Conservation (phyloP, 2,113 vertebrate genomes). For the Athene noctua region DNA sequence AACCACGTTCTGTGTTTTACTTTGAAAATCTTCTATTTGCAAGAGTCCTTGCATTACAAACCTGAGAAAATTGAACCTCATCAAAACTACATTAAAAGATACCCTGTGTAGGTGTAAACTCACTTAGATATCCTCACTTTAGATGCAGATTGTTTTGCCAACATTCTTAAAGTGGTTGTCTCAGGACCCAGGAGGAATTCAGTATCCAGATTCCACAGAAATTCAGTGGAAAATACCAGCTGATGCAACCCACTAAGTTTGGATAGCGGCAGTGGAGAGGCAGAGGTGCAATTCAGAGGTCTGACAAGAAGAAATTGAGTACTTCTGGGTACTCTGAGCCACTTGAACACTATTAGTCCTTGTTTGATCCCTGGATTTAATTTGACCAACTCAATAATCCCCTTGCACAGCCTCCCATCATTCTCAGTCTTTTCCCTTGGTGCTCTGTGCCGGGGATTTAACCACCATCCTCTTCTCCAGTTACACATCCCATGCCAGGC, state of each 20-base stretch:
- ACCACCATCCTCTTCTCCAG: not conserved
- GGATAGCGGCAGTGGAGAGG: not conserved
- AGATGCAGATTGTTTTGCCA: not conserved
- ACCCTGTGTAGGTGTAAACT: not conserved
- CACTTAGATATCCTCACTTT: not conserved
- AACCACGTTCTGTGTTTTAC: not conserved
- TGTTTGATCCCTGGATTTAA: not conserved
- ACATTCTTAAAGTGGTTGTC: not conserved
- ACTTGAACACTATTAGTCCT: not conserved
- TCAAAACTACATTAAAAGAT: not conserved
- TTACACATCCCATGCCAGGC: rapidly evolving
- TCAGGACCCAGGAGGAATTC: not conserved
- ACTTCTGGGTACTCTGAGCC: not conserved
- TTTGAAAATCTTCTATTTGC: not conserved
- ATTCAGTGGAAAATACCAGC: not conserved
- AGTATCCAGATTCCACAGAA: not conserved
- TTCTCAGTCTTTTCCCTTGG: not conserved
- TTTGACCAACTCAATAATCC: not conserved
- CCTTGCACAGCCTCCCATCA: rapidly evolving
- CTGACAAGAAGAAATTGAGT: not conserved
- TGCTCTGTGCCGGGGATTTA: not conserved
- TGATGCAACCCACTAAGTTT: not conserved
- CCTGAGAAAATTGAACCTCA: not conserved
- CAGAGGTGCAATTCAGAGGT: not conserved
- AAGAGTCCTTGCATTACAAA: not conserved